A percentile compares a stretch with the other conserved stretches of the same genome.
Evolutionary conservation across 2,797 vertebrate genomes (phyloP).

Genomic region (Sphenopsis melanotis): DNA sequence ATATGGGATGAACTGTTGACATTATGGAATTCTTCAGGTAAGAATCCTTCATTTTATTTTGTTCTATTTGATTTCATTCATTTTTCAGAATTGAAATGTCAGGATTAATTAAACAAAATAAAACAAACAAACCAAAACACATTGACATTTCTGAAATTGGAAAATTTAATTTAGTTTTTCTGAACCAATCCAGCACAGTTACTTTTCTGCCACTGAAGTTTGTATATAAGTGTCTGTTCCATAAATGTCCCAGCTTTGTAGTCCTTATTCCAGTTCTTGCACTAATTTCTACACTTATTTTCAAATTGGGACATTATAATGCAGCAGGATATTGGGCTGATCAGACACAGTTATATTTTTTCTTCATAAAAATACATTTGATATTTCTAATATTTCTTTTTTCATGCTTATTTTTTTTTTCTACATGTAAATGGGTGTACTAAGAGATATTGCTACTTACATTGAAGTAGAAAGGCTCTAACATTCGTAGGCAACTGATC

Average conservation of each 20-base stretch:
- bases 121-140: neutral
- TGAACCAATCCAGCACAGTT: neutral
- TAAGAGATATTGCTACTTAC: neutral
- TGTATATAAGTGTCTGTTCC: neutral
- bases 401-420: neutral
- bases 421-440: neutral
- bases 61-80: neutral
- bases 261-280: neutral
- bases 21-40: neutral
- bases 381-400: neutral
- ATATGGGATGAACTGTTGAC: neutral
- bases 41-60: neutral
- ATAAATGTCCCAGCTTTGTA: neutral
- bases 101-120: neutral
- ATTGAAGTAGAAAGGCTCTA: neutral
- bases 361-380: neutral
- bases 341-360: neutral
- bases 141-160: constrained; percentile 13
- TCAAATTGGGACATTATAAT: neutral
- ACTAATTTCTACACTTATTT: neutral
- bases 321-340: neutral
- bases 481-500: neutral
- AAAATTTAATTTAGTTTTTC: neutral
- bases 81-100: neutral
- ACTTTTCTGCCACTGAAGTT: neutral